These are phyloP conservation scores for Lucinisca nassula DNA, from an alignment of 2,888 invertebrate genomes.

Conservation along the genomic window DNA sequence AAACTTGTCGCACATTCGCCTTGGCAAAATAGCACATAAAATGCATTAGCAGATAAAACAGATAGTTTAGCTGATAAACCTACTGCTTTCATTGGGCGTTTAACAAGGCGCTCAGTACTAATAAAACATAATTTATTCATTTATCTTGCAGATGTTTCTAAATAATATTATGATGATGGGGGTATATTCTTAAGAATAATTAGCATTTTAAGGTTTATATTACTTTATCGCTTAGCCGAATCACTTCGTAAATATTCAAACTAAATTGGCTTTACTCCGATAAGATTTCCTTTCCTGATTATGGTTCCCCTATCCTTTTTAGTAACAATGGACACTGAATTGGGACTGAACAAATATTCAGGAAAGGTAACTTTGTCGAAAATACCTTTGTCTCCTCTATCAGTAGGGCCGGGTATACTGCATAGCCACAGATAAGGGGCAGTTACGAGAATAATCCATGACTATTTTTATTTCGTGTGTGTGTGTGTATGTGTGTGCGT, in stretches of 20 bases:
- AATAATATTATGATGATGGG: constrained; percentile 53
- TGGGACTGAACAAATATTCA: too few species aligned
- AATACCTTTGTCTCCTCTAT: too few species aligned
- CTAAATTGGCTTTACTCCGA: constrained; percentile 49
- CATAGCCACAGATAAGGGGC: too few species aligned
- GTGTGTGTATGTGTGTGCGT: too few species aligned
- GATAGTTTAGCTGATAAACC: constrained; percentile 11
- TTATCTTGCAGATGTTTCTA: constrained; percentile 39
- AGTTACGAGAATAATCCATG: too few species aligned
- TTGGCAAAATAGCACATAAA: neutral
- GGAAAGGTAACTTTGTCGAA: too few species aligned
- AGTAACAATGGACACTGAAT: neutral
- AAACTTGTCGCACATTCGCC: neutral
- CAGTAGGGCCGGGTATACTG: too few species aligned
- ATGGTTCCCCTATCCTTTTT: neutral
- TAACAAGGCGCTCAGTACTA: constrained; percentile 4
- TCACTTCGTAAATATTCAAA: constrained; percentile 64
- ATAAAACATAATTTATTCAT: constrained; percentile 17
- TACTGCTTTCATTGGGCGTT: constrained; percentile 1
- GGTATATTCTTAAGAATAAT: constrained; percentile 53
- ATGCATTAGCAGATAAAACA: constrained; percentile 11
- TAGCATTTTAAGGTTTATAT: constrained; percentile 58
- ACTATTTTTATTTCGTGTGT: too few species aligned
- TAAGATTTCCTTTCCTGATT: constrained; percentile 9
- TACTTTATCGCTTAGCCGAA: constrained; percentile 41